These are phyloP conservation scores for Pasiphila rectangulata DNA, from an alignment of 2,888 invertebrate genomes.

Conservation along the genomic window DNA sequence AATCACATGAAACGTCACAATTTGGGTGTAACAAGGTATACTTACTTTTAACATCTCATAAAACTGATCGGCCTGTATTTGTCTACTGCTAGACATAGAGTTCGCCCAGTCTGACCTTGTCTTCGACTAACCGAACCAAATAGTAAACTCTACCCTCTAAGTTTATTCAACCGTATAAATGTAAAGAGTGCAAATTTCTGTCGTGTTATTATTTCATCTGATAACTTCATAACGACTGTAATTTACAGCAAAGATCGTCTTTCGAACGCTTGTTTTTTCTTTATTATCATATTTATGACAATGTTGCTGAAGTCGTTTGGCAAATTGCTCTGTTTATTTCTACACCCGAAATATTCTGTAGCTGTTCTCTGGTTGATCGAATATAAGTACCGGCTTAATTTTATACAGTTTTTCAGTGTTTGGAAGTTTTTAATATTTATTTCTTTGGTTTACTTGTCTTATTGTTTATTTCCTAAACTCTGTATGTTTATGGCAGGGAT, in stretches of 20 bases:
- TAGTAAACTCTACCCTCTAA: no score
- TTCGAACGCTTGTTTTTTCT: conserved; percentile 10
- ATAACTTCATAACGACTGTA: conserved; percentile 14
- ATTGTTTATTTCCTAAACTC: background rate
- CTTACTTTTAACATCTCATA: no score
- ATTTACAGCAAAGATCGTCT: conserved; percentile 10
- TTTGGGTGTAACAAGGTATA: conserved; percentile 54
- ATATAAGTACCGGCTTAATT: no score
- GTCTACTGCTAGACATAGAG: no score
- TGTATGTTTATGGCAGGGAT: conserved; percentile 41
- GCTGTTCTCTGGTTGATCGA: background rate
- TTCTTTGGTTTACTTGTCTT: no score
- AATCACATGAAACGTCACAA: conserved; percentile 59
- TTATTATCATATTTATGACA: conserved; percentile 11
- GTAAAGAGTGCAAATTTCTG: conserved; percentile 2
- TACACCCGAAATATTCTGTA: background rate
- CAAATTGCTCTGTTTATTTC: background rate
- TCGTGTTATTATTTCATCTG: conserved; percentile 16
- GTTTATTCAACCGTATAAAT: conserved; percentile 14
- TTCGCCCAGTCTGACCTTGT: no score
- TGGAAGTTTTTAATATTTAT: no score
- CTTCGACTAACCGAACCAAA: no score
- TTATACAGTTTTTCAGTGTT: no score
- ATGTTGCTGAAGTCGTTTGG: background rate
- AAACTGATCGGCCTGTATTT: no score